Conservation (phyloP, 2,113 vertebrate genomes). For the Rhinoderma darwinii region DNA sequence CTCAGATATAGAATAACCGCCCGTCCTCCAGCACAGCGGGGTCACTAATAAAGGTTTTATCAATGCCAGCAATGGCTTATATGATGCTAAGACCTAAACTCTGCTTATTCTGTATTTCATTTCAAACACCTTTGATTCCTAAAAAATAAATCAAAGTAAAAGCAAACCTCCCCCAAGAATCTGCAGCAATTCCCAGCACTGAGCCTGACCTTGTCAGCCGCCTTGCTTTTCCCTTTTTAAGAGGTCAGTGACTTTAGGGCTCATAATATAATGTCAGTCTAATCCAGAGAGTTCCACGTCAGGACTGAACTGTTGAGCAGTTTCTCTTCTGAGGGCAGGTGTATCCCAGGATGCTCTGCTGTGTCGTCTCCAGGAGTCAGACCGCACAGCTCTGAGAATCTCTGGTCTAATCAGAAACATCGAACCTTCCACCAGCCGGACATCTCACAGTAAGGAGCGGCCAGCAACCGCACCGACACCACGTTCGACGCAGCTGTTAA, state of each 20-base stretch:
- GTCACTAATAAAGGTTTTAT: not conserved
- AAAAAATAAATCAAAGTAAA: conserved; percentile 9
- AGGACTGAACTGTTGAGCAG: not conserved
- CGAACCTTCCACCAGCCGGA: too few relatives aligned
- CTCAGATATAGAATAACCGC: not conserved
- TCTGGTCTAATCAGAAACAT: too few relatives aligned
- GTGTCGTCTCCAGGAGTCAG: not conserved
- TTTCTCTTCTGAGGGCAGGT: not conserved
- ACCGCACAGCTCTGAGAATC: not conserved
- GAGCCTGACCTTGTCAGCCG: not conserved
- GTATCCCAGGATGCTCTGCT: not conserved
- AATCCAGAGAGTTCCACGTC: not conserved
- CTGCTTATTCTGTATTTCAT: conserved; percentile 15
- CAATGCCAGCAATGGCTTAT: conserved; percentile 14
- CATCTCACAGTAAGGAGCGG: too few relatives aligned
- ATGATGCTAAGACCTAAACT: conserved; percentile 10
- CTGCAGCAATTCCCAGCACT: not conserved
- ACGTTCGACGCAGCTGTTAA: too few relatives aligned
- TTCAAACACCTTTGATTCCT: not conserved
- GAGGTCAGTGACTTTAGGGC: not conserved
- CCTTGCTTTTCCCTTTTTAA: not conserved
- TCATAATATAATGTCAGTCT: not conserved
- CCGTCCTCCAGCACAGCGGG: not conserved
- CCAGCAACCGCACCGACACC: too few relatives aligned
- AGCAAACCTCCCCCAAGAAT: conserved; percentile 26